Percentiles rank a stretch among this genome's conserved stretches.
These are phyloP conservation scores for Drosophila ochracea DNA, from an alignment of 2,888 invertebrate genomes.

Conservation along the genomic window DNA sequence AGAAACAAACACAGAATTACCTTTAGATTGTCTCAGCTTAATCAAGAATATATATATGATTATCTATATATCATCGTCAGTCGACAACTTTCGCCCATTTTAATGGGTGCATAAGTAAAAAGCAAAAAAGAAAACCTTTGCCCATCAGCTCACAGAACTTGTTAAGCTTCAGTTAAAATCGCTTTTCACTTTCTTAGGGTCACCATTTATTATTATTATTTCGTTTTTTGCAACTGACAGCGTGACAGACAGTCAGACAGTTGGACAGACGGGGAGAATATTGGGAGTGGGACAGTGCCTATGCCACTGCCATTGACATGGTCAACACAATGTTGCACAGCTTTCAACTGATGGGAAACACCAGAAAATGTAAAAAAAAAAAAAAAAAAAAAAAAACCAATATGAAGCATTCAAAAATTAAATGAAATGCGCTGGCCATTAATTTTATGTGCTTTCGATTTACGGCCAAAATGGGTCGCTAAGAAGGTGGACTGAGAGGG, in stretches of 20 bases:
- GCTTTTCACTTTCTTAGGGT: slow-evolving; percentile 58
- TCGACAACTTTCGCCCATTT: not conserved
- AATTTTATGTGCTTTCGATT: slow-evolving; percentile 47
- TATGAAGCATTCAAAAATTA: slow-evolving; percentile 10
- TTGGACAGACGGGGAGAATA: slow-evolving; percentile 9
- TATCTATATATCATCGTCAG: not conserved
- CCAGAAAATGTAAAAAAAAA: not conserved
- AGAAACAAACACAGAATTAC: not conserved
- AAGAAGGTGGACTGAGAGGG: not conserved
- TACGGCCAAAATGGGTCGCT: slow-evolving; percentile 43
- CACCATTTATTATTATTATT: slow-evolving; percentile 28
- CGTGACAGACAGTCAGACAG: slow-evolving; percentile 20
- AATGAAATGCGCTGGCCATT: slow-evolving; percentile 44
- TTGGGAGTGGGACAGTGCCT: slow-evolving; percentile 37
- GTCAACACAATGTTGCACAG: slow-evolving; percentile 45
- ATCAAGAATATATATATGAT: not conserved
- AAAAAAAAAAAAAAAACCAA: not conserved
- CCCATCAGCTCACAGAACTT: slow-evolving; percentile 46
- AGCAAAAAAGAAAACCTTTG: slow-evolving; percentile 10
- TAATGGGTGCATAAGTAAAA: not conserved
- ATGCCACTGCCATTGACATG: slow-evolving; percentile 63
- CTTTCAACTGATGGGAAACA: slow-evolving; percentile 17
- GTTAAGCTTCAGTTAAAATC: slow-evolving; percentile 43
- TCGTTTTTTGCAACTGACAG: slow-evolving; percentile 23
- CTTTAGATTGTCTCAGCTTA: not conserved